Conservation (phyloP, 2,113 vertebrate species). For the Phasianus colchicus region DNA sequence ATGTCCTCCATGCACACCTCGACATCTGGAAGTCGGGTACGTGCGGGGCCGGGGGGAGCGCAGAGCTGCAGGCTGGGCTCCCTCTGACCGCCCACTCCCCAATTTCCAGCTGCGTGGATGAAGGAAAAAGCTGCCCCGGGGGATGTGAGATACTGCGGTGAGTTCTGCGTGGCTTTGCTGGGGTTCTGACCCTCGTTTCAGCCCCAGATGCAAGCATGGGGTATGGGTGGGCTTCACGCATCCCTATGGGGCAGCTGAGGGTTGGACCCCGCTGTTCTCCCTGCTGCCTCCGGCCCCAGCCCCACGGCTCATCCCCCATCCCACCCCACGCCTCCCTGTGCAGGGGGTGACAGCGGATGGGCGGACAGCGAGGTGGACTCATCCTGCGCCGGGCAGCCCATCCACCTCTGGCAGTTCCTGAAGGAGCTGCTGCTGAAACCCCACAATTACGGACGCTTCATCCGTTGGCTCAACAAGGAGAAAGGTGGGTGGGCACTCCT, state of each 20-base stretch:
- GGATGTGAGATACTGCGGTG: constrained; percentile 81
- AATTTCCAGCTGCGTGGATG: constrained; percentile 92
- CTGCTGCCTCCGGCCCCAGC: neutral
- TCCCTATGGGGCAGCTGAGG: rapidly evolving
- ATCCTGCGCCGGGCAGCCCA: constrained; percentile 92
- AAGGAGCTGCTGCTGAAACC: constrained; percentile 95
- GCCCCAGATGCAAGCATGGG: neutral
- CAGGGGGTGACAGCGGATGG: constrained; percentile 83
- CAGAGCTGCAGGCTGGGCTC: neutral
- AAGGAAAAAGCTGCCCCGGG: constrained; percentile 86
- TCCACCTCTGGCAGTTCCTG: constrained; percentile 98
- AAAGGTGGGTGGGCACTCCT: constrained; percentile 81
- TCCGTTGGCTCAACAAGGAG: constrained; percentile 98
- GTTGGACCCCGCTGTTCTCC: rapidly evolving
- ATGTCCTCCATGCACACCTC: constrained; percentile 94
- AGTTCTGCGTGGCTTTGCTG: neutral
- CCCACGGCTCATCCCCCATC: neutral
- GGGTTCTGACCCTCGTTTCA: neutral
- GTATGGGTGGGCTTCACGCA: too few relatives aligned
- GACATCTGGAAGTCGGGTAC: constrained; percentile 99
- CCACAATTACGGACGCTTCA: constrained; percentile 93
- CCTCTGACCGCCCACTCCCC: neutral
- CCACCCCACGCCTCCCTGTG: neutral
- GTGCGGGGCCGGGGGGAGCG: neutral
- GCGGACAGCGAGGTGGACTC: constrained; percentile 89